Percentiles rank a stretch among this genome's conserved stretches.
These are phyloP conservation scores for Dicaeum eximium DNA, from an alignment of 2,113 vertebrate genomes.

Conservation along the genomic window DNA sequence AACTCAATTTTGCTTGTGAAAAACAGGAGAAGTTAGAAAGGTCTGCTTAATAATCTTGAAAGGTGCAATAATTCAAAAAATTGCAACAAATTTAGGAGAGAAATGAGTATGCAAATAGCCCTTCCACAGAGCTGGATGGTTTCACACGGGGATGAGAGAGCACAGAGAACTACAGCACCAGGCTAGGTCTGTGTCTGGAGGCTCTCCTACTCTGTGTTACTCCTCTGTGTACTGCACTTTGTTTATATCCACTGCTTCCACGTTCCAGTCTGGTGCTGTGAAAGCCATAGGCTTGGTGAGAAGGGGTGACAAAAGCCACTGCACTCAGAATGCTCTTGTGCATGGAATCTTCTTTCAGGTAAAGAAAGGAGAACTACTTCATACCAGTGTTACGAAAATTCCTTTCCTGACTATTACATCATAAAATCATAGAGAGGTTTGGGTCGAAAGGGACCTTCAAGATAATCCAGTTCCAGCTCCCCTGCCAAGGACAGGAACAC, in stretches of 20 bases:
- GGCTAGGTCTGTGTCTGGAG: neutral
- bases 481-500: neutral
- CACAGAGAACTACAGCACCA: neutral
- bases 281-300: neutral
- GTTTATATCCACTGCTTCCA: neutral
- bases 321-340: neutral
- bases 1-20: neutral
- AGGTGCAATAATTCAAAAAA: neutral
- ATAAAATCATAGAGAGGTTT: neutral
- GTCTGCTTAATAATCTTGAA: neutral
- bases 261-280: neutral
- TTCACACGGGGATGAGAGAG: neutral
- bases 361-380: neutral
- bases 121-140: neutral
- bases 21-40: neutral
- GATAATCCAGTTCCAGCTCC: neutral
- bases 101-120: neutral
- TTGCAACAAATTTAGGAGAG: neutral
- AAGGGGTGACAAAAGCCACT: neutral
- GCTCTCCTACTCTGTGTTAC: neutral
- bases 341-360: neutral
- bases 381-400: neutral
- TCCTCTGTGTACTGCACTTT: neutral
- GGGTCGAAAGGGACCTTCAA: neutral
- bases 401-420: neutral